Base-by-base conservation (phyloP, 2,113 vertebrate genomes). In the Pelecanoides urinatrix region DNA sequence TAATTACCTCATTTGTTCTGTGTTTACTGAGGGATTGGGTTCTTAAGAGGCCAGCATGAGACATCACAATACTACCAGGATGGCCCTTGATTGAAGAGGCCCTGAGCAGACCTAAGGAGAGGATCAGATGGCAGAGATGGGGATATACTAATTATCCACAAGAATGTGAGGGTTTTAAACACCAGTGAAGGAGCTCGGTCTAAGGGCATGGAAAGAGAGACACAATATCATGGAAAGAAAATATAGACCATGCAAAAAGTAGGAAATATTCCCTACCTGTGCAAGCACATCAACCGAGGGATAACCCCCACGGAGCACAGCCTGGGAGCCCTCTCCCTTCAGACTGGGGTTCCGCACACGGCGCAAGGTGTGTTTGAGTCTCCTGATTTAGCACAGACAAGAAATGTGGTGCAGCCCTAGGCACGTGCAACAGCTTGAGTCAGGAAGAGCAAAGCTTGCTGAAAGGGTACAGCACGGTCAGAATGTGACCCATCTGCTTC, bases 1-100 rank as follows among this genome's bases (percentile, higher is more conserved):
- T 92, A 90, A 95, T 96, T 89, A 87, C 73, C 91, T 96, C 95
- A 87, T 96, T 96, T 96, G 91, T 95, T 94, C 88, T 83, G 68
- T 96, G 95, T 96, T 95, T 94, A 94, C 81, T 67, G 85, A 94
- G 73, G 81, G 91, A 84, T 96, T 83, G 81, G 77, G 91, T 94
- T 96, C 81, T 67, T 53, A 53, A 66, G 85, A 79, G 90, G 92
- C 90, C 90, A 79, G 82, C 55, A 23, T 14, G 62, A 91, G 67
- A 67, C 86, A 87, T 73, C 91, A 80, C 91, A 72, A 84, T 44
- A 34, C 68, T 72, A 80, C 68, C 67, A 83, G 93, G 81, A 93
- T 80, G 91, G 81, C n/a, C 72, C 77, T 90, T 93, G 95, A 95
- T 92, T 95, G 93, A 88, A 79, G 72, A 87, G 93, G 72, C 85